Base-by-base conservation (phyloP, 2,113 vertebrate species). In the Pachyramphus minor region DNA sequence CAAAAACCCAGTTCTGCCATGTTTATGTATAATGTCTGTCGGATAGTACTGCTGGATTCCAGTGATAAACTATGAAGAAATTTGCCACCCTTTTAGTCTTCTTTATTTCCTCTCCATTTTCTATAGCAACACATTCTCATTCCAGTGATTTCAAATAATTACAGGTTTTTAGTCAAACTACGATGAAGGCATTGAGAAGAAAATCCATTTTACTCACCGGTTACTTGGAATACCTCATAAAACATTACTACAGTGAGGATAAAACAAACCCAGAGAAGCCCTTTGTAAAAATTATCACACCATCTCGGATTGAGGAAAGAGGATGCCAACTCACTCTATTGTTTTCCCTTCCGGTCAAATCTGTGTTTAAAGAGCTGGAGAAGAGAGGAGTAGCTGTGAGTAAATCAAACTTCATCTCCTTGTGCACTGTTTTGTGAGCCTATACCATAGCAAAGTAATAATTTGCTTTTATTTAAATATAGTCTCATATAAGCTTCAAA, bases 161-260 rank as follows among this genome's bases (percentile, higher is more conserved):
- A 11, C 13, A 99, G 99, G 97, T 99, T 79, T 99, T 99, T 72
- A 96, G 94, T 85, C 97, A 98, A 97, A 98, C 98, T 20, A 98
- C 97, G 4, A 98, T 99, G 98, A 95, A 97, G 95, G 98, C 96
- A 13, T 42, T 99, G 93, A 98, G 99, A 83, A 99, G 75, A 93
- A 99, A 99, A 98, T 99, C 99, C 3, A 2, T 99, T 91, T 97
- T 99, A 42, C 96, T 99, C 86, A 99, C 99, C 0, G 99, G 98
- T 6, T 99, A 99, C 96, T 97, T 99, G 98, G 99, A 99, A 96
- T 98, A 98, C 79, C 95, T 99, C 95, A 98, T 99, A 92, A 98
- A 96, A 30, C 97, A 98, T 52, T 96, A 98, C 96, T 98, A 97
- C 95, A 88, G 27, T 8, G 72, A 98, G 82, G 98, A 98, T 31